Evolutionary conservation across 2,113 vertebrate species (phyloP).

Genomic region (Oreochromis tanganicae): DNA sequence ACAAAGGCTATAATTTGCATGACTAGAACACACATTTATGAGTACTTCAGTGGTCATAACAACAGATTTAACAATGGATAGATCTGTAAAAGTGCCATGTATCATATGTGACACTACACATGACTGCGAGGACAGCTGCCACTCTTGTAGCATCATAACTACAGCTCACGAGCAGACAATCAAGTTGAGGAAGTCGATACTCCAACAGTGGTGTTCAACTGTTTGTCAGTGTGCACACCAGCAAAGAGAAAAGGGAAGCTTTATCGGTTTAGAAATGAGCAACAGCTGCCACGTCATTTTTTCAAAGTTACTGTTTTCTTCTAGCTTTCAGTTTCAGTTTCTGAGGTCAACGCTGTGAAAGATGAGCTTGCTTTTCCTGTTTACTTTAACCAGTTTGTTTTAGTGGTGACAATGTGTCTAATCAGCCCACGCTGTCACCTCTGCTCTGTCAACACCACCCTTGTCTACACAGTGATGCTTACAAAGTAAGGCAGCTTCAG

Average conservation of each 20-base stretch:
- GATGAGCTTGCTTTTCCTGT: not conserved
- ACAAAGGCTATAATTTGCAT: not conserved
- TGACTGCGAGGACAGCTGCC: not conserved
- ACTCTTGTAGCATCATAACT: not conserved
- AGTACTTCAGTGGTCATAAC: not conserved
- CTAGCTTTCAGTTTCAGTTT: not conserved
- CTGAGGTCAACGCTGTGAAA: not conserved
- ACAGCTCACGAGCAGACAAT: not conserved
- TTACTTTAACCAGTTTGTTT: slow-evolving; percentile 9
- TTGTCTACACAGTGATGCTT: not conserved
- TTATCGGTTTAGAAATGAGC: not conserved
- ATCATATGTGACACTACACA: not conserved
- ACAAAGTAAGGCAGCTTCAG: not conserved
- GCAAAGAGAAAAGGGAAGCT: not conserved
- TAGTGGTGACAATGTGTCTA: not conserved
- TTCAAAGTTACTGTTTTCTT: not conserved
- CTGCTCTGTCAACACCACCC: not conserved
- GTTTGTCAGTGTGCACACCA: not conserved
- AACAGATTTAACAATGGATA: not conserved
- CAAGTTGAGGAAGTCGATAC: not conserved
- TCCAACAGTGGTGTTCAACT: not conserved
- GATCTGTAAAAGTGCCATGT: not conserved
- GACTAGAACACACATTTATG: not conserved
- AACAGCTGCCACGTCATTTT: not conserved
- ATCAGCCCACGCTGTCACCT: not conserved